phyloP scores from a whole-genome alignment of 2,797 vertebrate species.

The Tenualosa ilisha region DNA sequence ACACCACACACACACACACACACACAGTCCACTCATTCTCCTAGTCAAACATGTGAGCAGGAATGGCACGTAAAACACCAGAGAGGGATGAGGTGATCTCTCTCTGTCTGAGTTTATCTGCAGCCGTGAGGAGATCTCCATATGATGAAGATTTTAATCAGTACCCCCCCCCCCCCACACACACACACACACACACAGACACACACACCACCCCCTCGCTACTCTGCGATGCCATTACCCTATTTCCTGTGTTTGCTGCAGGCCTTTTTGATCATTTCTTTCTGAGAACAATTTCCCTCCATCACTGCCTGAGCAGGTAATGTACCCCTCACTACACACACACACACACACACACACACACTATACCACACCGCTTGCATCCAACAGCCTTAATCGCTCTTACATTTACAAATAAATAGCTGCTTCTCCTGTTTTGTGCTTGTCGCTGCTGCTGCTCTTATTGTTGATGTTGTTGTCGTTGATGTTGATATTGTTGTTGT shows the following conservation, averaged over 20 bases:
- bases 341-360: no score
- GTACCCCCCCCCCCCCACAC: slow-evolving; percentile 24
- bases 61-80: background rate
- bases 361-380: slow-evolving; percentile 35
- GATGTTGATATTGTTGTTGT: slow-evolving; percentile 40
- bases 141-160: slow-evolving; percentile 59
- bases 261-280: slow-evolving; percentile 62
- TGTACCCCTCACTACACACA: slow-evolving; percentile 47
- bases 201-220: background rate
- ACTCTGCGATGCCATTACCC: slow-evolving; percentile 47
- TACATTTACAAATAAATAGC: slow-evolving; percentile 66
- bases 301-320: slow-evolving; percentile 54
- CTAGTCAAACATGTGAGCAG: background rate
- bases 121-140: slow-evolving; percentile 30
- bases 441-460: slow-evolving; percentile 44
- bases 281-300: slow-evolving; percentile 56
- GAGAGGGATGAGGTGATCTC: background rate
- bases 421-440: slow-evolving; percentile 35
- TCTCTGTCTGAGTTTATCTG: background rate
- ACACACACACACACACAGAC: background rate
- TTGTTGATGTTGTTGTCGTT: slow-evolving; percentile 26
- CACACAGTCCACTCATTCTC: no score
- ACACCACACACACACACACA: background rate
- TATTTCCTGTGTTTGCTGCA: slow-evolving; percentile 49
- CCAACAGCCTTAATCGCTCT: slow-evolving; percentile 62